Evolutionary conservation across 2,888 invertebrate species (phyloP), one percentile per base, ranked within the genome.

Genomic region (Drosophila antonietae): DNA sequence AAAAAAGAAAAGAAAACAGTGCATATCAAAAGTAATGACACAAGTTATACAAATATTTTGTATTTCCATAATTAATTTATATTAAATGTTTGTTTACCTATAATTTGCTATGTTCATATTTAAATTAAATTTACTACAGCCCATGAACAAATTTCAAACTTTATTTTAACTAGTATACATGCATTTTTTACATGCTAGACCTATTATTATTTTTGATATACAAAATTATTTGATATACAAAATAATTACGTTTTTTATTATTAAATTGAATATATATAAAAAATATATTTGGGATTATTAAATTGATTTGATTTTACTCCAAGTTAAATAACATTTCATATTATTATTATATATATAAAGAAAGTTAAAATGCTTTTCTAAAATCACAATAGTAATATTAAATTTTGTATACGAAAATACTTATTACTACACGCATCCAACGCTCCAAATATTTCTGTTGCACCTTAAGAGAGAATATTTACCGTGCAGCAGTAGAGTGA

Each of bases 1-100:
- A 41, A 9, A 44, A 49, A 37, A 59, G 1, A 59, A 10, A 18
- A 44, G 8, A 44, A 55, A 37, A 68, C 15, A 33, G 37, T 52
- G 10, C 18, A 15, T 33, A 3, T 10, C n/a, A 51, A 33, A 60
- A 41, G 35, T 53, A 46, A 52, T 52, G 5, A 31, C 20, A 14
- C 39, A 12, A 18, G 53, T 23, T 33, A 14, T 28, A 9, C 15
- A 43, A 31, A 31, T 18, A 10, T 41, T n/a, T 23, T 18, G 7
- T 3, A 9, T 9, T 28, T 47, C 9, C 2, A 31, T 10, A 15
- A 9, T 39, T 53, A 23, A n/a, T 37, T 23, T 23, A 39, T 28
- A 10, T 10, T 39, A 9, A 20, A 23, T 3, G 5, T 28, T 39
- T 53, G 15, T 39, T 53, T 53, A 23, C 15, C 10, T 23, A 0